Conservation (phyloP, 1,140 invertebrate genomes). For the Drosophila melanica region DNA sequence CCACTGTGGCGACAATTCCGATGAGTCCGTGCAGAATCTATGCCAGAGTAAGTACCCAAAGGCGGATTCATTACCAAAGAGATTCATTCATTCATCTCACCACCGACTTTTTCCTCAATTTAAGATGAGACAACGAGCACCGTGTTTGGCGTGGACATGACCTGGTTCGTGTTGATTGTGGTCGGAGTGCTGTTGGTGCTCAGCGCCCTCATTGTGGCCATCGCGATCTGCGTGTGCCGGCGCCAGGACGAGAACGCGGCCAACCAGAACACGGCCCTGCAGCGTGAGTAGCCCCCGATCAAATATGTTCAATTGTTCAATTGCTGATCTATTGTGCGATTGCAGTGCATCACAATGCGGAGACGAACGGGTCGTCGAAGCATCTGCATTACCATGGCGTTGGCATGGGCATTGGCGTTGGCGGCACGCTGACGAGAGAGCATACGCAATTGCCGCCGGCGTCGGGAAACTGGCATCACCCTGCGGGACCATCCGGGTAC, state of each 20-base stretch:
- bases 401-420: conserved; percentile 55
- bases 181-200: conserved; percentile 88
- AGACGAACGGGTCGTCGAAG: conserved; percentile 90
- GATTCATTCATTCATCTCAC: too few relatives aligned
- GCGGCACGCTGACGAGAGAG: conserved; percentile 84
- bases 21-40: conserved; percentile 91
- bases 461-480: conserved; percentile 96
- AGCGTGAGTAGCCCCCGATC: conserved; percentile 53
- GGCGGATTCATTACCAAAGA: too few relatives aligned
- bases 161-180: conserved; percentile 90
- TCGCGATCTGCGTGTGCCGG: conserved; percentile 90
- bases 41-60: conserved; percentile 89
- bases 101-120: background rate
- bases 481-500: conserved; percentile 93
- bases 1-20: conserved; percentile 96
- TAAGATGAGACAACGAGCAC: conserved; percentile 89
- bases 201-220: conserved; percentile 87
- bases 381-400: conserved; percentile 84
- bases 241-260: conserved; percentile 86
- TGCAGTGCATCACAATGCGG: conserved; percentile 92
- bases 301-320: background rate
- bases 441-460: conserved; percentile 84
- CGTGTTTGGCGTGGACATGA: conserved; percentile 89
- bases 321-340: background rate
- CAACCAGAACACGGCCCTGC: conserved; percentile 83